Evolutionary conservation across 2,113 vertebrate species (phyloP), one percentile per base, ranked within the genome.

Genomic region (Mystacornis crossleyi): DNA sequence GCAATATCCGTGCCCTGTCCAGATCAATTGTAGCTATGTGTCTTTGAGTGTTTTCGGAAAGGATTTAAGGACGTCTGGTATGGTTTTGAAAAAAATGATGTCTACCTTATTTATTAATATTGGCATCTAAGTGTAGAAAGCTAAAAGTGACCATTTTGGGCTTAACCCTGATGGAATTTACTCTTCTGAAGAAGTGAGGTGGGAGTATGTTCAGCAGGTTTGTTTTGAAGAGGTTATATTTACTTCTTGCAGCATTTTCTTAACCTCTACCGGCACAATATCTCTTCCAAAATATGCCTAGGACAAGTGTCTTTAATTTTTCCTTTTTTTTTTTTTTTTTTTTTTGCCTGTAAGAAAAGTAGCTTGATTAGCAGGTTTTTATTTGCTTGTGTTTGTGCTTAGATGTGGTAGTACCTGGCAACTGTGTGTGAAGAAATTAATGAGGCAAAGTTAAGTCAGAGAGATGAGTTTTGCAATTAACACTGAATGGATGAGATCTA

Each of bases 391-490:
- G 47, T 78, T 89, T 95, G 45, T 12, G 50, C 85, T 94, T 96
- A 93, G 57, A 86, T 92, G 88, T 90, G 86, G 82, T 74, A 21
- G 40, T 96, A 89, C 82, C 93, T 95, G 95, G 95, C 93, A 96
- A 96, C 95, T 38, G 69, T 57, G 69, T 75, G 71, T 72, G 92
- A 96, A 81, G 82, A 92, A 97, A 95, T 95, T 95, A 96, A 96
- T 94, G 95, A 96, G 95, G 96, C 96, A 96, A 94, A 94, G 86
- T 94, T 95, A 97, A 96, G 75, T 93, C 90, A 88, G 96, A 96
- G 96, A 94, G 92, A 97, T 97, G 95, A 95, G 92, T 89, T 96
- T 90, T 90, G 90, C 88, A 81, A 97, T 95, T 92, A 95, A 81
- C 4, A 5, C 60, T 94, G 96, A 97, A 75, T 90, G 93, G 53